Evolutionary conservation across 2,797 vertebrate species (phyloP).

Genomic region (Myoxocephalus aenaeus): DNA sequence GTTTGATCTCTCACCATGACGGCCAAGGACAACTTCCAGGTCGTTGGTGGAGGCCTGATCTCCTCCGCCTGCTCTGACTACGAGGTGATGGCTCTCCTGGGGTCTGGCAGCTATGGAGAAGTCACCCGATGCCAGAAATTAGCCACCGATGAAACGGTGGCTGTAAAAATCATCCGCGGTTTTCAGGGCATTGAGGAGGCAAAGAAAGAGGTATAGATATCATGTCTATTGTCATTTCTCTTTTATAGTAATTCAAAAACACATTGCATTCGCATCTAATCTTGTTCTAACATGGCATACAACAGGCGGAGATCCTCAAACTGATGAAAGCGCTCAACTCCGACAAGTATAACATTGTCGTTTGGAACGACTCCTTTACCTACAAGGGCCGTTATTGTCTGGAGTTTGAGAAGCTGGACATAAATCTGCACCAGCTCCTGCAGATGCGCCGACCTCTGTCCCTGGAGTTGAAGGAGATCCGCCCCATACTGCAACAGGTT

Average conservation of each 20-base stretch:
- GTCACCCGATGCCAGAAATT: too few relatives aligned
- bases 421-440: background rate
- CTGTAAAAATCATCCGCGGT: background rate
- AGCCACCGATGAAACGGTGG: background rate
- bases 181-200: background rate
- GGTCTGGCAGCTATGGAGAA: too few relatives aligned
- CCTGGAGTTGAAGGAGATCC: background rate
- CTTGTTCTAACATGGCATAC: background rate
- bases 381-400: background rate
- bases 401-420: conserved; percentile 20
- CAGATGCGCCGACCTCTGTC: fast-evolving
- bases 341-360: conserved; percentile 1
- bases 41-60: too few relatives aligned
- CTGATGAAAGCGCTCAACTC: background rate
- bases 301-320: background rate
- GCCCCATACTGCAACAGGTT: background rate
- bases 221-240: background rate
- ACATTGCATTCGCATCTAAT: background rate
- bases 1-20: too few relatives aligned
- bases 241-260: background rate
- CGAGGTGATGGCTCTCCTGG: too few relatives aligned
- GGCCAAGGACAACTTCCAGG: too few relatives aligned
- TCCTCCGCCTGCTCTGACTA: too few relatives aligned
- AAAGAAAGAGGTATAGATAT: background rate
- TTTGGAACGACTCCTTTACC: conserved; percentile 1